Evolutionary conservation across 2,113 vertebrate genomes (phyloP), one percentile per base, ranked within the genome.

Genomic region (Gallinago paraguaiae): DNA sequence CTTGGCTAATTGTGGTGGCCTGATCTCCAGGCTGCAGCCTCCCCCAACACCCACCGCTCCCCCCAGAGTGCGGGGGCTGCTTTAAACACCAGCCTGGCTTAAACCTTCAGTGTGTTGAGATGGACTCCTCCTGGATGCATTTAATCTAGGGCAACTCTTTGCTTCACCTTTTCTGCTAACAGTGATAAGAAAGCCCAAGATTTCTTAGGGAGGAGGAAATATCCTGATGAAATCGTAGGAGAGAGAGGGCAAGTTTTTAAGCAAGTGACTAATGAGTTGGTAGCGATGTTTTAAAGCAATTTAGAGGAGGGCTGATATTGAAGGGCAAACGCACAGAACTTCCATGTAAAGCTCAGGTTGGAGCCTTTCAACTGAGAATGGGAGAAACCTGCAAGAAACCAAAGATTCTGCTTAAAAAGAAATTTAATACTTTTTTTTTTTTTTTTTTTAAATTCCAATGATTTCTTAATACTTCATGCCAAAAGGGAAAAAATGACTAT

Each of bases 11-110:
- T 65, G 6, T 12, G 46, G 37, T 13, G 19, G 20, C 43, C 16
- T 51, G 61, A 54, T 4, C 17, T 53, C 15, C n/a, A 10, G 37
- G 23, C 39, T 59, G 24, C 43, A 85, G 41, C 53, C 48, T 53
- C 71, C 81, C 43, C 18, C 2, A 9, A 23, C 50, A 33, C 61
- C 45, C 68, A 4, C 8, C 9, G 0, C 60, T 30, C 17, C 57
- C 35, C 51, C 43, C 0, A 0, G 19, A 24, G 4, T 7, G 23
- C 4, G 6, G 45, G 41, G 35, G 31, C 22, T 78, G 68, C 80
- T 77, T 82, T 51, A 23, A 80, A 46, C 46, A 22, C 17, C 57
- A 81, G 50, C 28, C 50, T 65, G 77, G 28, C 64, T 72, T 28
- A 43, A 82, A 60, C 89, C 78, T 87, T 35, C 6, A 1, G 8